Evolutionary conservation across 2,797 vertebrate species (phyloP).

Genomic region (Apodemus agrarius): DNA sequence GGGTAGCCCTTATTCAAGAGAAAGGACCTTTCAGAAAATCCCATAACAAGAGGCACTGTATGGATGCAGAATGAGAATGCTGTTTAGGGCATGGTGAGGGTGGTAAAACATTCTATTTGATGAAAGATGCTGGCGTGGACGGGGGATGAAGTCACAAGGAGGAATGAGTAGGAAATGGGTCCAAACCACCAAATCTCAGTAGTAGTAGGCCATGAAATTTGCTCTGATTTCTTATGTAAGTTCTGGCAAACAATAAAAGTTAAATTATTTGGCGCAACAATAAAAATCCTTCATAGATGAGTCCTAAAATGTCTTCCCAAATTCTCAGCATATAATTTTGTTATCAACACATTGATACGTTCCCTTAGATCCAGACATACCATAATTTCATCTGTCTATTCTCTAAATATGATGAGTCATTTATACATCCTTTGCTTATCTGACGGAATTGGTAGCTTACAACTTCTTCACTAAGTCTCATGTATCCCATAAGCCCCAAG

Average conservation of each 20-base stretch:
- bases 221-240: neutral
- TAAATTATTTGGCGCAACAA: neutral
- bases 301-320: neutral
- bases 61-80: neutral
- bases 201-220: neutral
- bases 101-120: neutral
- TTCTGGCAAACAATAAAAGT: conserved; percentile 42
- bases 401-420: neutral
- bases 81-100: neutral
- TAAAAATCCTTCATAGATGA: neutral
- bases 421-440: neutral
- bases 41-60: neutral
- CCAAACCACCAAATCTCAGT: neutral
- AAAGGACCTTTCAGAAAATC: neutral
- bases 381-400: neutral
- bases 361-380: neutral
- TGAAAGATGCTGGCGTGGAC: neutral
- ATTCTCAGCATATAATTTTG: neutral
- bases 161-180: neutral
- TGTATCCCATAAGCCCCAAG: neutral
- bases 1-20: neutral
- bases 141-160: neutral
- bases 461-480: neutral
- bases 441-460: neutral
- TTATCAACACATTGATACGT: neutral